Conservation (phyloP, 1,140 invertebrate genomes). For the Caenorhabditis elegans region DNA sequence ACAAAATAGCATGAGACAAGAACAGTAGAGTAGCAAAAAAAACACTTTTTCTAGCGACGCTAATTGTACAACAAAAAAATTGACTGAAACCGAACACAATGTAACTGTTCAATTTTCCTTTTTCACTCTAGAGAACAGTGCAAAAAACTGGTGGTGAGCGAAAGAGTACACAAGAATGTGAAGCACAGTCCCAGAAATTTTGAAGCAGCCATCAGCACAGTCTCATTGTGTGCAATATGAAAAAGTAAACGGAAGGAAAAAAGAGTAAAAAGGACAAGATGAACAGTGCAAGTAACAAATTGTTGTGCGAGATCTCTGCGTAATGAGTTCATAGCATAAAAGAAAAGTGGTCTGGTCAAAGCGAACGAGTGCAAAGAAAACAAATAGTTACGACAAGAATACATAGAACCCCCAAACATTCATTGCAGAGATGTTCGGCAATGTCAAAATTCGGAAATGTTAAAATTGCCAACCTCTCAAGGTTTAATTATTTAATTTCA, state of each 20-base stretch:
- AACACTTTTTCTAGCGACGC: no score
- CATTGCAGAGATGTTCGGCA: no score
- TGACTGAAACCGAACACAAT: no score
- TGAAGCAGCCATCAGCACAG: neutral
- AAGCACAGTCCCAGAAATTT: neutral
- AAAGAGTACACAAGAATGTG: conserved; percentile 10
- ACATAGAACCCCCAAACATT: neutral
- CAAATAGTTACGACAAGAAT: neutral
- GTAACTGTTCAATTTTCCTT: no score
- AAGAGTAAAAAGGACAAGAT: neutral
- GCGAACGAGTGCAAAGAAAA: neutral
- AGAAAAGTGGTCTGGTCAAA: neutral
- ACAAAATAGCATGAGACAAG: no score
- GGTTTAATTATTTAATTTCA: no score
- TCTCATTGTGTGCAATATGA: neutral
- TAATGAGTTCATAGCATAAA: conserved; percentile 26
- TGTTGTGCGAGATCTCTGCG: neutral
- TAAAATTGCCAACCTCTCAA: no score
- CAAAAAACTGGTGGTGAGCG: neutral
- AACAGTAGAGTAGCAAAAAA: no score
- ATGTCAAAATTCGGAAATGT: no score
- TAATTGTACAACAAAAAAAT: no score
- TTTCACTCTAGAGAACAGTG: neutral
- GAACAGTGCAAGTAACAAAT: neutral
- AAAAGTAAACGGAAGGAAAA: conserved; percentile 5